Conservation (phyloP, 2,888 invertebrate species). For the Exephanes ischioxanthus region DNA sequence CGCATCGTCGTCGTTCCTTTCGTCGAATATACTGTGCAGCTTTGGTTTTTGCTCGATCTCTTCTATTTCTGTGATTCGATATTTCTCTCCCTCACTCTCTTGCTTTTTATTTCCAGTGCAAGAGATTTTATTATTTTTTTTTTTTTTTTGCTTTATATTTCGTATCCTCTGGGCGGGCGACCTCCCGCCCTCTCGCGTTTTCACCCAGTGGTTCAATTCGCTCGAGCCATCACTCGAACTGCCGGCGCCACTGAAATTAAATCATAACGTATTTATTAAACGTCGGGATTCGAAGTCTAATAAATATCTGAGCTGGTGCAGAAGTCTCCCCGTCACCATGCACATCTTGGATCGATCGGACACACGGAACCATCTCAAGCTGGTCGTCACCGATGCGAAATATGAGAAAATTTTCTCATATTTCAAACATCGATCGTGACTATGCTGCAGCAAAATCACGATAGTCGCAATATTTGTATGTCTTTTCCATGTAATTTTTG, state of each 20-base stretch:
- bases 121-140: no score
- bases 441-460: no score
- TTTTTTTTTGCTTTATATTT: constrained; percentile 8
- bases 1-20: not conserved
- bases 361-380: not conserved
- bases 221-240: constrained; percentile 20
- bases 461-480: no score
- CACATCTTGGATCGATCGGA: not conserved
- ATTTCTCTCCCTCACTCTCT: not conserved
- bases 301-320: constrained; percentile 70
- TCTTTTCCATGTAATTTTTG: no score
- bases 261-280: constrained; percentile 79
- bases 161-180: not conserved
- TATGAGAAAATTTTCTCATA: not conserved
- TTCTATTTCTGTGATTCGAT: constrained; percentile 12
- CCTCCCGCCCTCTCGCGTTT: not conserved
- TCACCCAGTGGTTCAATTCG: constrained; percentile 3
- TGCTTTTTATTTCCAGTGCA: not conserved
- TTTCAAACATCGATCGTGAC: no score
- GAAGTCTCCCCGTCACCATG: not conserved
- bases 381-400: not conserved
- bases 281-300: constrained; percentile 72
- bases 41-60: constrained; percentile 3
- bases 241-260: constrained; percentile 70
- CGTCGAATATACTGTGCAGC: not conserved